Percentiles rank a stretch among this genome's conserved stretches.
These are phyloP conservation scores for Pterobdella sp. DNA, from an alignment of 2,888 invertebrate genomes.

Conservation along the genomic window DNA sequence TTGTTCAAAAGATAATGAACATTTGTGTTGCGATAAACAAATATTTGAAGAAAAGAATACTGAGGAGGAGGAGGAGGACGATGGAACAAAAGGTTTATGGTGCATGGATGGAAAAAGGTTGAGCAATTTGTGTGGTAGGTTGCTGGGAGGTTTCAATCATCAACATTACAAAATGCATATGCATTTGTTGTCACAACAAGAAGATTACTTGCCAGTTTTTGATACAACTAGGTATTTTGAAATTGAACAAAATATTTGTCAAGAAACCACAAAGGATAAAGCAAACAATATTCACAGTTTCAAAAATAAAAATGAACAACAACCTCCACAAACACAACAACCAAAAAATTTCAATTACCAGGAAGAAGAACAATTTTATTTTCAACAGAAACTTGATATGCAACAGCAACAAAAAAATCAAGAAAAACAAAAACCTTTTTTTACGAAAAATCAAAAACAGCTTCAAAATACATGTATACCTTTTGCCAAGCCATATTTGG, in stretches of 20 bases:
- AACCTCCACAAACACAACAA: neutral
- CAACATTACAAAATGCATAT: neutral
- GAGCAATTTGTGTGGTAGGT: conserved; percentile 9
- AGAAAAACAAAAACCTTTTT: neutral
- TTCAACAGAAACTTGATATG: neutral
- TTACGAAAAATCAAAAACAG: neutral
- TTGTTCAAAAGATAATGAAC: too few relatives aligned
- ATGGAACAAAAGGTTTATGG: neutral
- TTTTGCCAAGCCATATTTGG: neutral
- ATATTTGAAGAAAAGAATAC: neutral
- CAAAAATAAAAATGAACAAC: neutral
- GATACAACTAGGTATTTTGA: too few relatives aligned
- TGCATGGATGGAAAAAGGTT: conserved; percentile 5
- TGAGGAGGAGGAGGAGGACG: neutral
- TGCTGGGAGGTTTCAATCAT: neutral
- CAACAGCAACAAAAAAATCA: neutral
- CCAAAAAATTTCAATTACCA: neutral
- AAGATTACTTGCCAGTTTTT: neutral
- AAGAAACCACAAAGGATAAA: too few relatives aligned
- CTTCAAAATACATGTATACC: neutral
- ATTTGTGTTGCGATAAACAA: too few relatives aligned
- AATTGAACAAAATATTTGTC: too few relatives aligned
- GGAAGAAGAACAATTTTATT: neutral
- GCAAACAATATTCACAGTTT: too few relatives aligned
- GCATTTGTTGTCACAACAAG: neutral